Evolutionary conservation across 1,140 invertebrate genomes (phyloP), one percentile per base, ranked within the genome.

Genomic region (Lasioglossum albipes): DNA sequence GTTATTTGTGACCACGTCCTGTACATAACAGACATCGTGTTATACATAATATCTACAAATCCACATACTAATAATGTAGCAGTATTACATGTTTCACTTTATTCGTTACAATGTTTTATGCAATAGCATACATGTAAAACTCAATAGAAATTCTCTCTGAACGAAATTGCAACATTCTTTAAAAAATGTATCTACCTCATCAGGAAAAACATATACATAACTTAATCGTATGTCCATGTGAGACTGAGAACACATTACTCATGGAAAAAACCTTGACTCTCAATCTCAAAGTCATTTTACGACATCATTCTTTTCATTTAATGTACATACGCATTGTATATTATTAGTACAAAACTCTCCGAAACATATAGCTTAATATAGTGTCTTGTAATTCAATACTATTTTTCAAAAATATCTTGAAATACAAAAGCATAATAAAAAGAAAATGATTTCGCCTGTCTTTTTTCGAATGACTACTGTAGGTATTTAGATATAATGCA

Each of bases 231-330:
- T 7, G 36, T 4, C 12, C 22, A 13, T 49, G 16, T 20, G 20
- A 66, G 31, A 54, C 41, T 42, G n/a, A 68, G 42, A 13, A 67
- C 20, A 64, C 18, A 73, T 52, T 27, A 49, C 4, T 68, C 31
- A 16, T 5, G 1, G 9, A 54, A 79, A 45, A 41, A 54, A 36
- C 2, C 20, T 42, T n/a, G 31, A 7, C 54, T 16, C 70, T 52
- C 54, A 45, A 27, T 79, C 70, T 52, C 54, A 45, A 27, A 74
- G 36, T 27, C 22, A 36, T 52, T 54, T 70, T 27, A n/a, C 36
- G 66, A 59, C 27, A 64, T n/a, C 64, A 18, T 69, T 31, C 59
- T 74, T 80, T 70, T 80, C 42, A 49, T 73, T 66, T 79, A 74
- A 54, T 83, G 2, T 31, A 57, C 13, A 7, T 36, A 42, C 13